Percentiles rank a stretch among this genome's conserved stretches.
Evolutionary conservation across 2,888 invertebrate genomes (phyloP).

Genomic region (Nycteola revayana): DNA sequence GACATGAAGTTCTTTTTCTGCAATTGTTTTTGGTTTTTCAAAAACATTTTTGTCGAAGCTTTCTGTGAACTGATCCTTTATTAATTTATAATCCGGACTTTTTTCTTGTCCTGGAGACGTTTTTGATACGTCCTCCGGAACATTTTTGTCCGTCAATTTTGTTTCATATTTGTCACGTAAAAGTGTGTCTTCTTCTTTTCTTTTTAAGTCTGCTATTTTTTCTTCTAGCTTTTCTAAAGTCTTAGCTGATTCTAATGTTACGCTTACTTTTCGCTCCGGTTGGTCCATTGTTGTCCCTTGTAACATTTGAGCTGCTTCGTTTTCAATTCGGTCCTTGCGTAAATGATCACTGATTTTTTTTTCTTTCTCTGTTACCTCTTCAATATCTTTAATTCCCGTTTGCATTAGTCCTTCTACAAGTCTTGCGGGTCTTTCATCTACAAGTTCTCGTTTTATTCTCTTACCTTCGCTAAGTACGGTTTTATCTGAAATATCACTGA

Average conservation of each 20-base stretch:
- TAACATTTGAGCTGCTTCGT: not conserved
- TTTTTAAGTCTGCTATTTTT: constrained; percentile 64
- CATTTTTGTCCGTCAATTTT: constrained; percentile 3
- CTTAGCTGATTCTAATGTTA: constrained; percentile 62
- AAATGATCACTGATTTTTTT: not conserved
- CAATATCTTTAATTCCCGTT: not conserved
- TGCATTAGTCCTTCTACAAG: not conserved
- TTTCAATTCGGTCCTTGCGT: not conserved
- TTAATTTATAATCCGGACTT: too few species aligned
- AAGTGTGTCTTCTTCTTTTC: constrained; percentile 54
- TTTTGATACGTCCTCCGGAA: too few species aligned
- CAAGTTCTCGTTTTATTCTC: constrained; percentile 47
- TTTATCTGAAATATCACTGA: constrained; percentile 70
- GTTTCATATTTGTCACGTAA: constrained; percentile 7
- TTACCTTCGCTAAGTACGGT: constrained; percentile 69
- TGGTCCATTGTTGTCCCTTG: constrained; percentile 3
- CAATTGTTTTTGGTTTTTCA: constrained; percentile 7
- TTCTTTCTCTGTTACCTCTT: not conserved
- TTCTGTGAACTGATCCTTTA: too few species aligned
- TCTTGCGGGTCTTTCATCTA: constrained; percentile 25
- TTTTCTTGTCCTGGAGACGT: too few species aligned
- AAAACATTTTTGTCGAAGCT: not conserved
- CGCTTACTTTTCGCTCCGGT: constrained; percentile 45
- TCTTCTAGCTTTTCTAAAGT: constrained; percentile 73
- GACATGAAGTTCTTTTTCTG: not conserved